Percentiles rank a stretch among this genome's conserved stretches.
Conservation (phyloP, 2,888 invertebrate species). For the Callosobruchus maculatus region DNA sequence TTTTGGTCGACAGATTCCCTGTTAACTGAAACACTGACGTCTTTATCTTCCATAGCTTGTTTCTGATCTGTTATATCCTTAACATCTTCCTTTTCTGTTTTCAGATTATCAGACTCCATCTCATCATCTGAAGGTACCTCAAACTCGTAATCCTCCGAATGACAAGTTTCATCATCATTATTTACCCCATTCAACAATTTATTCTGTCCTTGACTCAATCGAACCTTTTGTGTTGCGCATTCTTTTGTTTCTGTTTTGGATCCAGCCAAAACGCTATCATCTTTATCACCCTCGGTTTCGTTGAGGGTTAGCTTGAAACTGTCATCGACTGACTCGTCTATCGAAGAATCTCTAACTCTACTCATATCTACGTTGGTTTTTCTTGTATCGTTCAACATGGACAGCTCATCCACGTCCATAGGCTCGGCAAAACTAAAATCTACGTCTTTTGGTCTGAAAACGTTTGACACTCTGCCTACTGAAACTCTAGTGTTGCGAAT, state of each 20-base stretch:
- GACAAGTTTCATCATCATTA: constrained; percentile 6
- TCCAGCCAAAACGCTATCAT: background rate
- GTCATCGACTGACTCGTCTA: constrained; percentile 13
- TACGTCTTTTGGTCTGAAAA: constrained; percentile 22
- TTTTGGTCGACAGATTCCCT: background rate
- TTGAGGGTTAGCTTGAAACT: constrained; percentile 10
- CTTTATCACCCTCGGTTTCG: constrained; percentile 4
- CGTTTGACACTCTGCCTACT: constrained; percentile 20
- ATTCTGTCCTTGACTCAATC: background rate
- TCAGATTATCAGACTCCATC: background rate
- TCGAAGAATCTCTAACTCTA: constrained; percentile 1
- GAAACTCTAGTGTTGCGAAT: background rate
- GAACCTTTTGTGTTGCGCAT: constrained; percentile 1
- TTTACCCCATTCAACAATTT: background rate
- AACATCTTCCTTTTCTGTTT: background rate
- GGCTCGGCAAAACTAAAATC: constrained; percentile 26
- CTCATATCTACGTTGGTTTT: constrained; percentile 9
- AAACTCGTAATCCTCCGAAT: constrained; percentile 25
- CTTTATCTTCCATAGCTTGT: background rate
- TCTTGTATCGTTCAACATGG: constrained; percentile 5
- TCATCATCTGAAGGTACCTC: constrained; percentile 24
- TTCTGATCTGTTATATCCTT: background rate
- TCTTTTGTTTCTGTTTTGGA: background rate
- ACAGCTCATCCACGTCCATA: constrained; percentile 27
- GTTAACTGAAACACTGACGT: background rate